Evolutionary conservation across 64 coral and sea anemone species (phyloP), one percentile per base, ranked within the genome.

Genomic region (Pachyseris speciosa): DNA sequence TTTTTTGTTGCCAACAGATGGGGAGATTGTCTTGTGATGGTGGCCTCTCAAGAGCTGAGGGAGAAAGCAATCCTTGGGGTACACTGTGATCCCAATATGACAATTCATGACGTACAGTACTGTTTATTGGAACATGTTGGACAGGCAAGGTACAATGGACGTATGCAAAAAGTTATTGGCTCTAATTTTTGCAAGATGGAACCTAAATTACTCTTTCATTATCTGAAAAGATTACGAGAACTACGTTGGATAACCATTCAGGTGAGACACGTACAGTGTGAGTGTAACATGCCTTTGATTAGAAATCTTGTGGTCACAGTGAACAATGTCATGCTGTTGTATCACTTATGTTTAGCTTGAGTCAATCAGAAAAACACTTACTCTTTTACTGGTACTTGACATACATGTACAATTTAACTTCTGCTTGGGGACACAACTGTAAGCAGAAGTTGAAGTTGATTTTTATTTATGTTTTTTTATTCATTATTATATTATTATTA

Each of bases 51-150:
- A 37, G 79, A 95, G 15, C 40, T 95, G 40, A 83, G 96, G 31
- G 68, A 86, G 2, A 93, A 72, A 37, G 89, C 86, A 59, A 20
- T 98, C 15, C 44, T 98, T 49, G 84, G 80, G 52, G 44, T 58
- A 11, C 72, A 90, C 27, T 65, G 86, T 67, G 96, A 98, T 81
- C 48, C 61, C 3, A 89, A 84, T 57, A 26, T 95, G 6, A 13
- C 51, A 30, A 20, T 98, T 26, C 22, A 34, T 19, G 93, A 95
- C 4, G 25, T 94, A 28, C 67, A 91, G 42, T 98, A 90, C 48
- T 95, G 92, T 71, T 67, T 98, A 33, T 58, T 98, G 59, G 93
- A 98, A 34, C 85, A 92, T 39, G 64, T 98, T 92, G 96, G 85
- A 37, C 93, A 89, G 5, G 72, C 96, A 34, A 76, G 96, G 38